Base-by-base conservation (phyloP, 2,797 vertebrate species). In the Lagodon rhomboides region DNA sequence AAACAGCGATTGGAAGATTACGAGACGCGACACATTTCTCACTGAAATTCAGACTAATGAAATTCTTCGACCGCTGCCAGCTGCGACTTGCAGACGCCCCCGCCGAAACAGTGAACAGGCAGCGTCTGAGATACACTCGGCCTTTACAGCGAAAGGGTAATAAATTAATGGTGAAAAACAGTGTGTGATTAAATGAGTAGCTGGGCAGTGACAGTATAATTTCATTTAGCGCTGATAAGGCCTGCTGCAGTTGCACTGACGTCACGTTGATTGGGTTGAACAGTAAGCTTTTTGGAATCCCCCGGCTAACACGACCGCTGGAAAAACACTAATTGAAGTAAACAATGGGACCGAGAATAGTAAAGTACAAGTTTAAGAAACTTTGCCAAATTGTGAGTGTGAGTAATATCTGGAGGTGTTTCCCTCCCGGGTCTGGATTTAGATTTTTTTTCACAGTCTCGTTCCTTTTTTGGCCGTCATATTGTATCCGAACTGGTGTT, bases 61-160 rank as follows among this genome's bases (percentile, higher is more conserved):
- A 44, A 70, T 77, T 80, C 77, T 67, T 74, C 67, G 49, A 12
- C 7, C 3, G 50, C 44, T 53, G 66, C n/a, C 67, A 81, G 74
- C 70, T 70, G 78, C 69, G 77, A 62, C 30, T 30, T 25, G 55
- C 51, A 63, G 66, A 77, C 78, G 49, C 69, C 70, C 63, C 62
- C 59, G 20, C 41, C 27, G 1, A 46, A 49, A 76, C 80, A 66
- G 41, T 68, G 81, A 72, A 50, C 9, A 68, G 72, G 20, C 55
- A 16, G 49, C 38, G 76, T 73, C 60, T 69, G 68, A 56, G 60
- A 73, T 47, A 25, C 65, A 80, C 64, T 10, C 70, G 82, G 54
- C 69, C 77, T 80, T 77, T 58, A 73, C 60, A 46, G 49, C 11
- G 43, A 69, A 80, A 84, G 77, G 82, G 54, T 56, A 61, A 80